Evolutionary conservation across 2,113 vertebrate species (phyloP), one percentile per base, ranked within the genome.

Genomic region (Lontra canadensis): DNA sequence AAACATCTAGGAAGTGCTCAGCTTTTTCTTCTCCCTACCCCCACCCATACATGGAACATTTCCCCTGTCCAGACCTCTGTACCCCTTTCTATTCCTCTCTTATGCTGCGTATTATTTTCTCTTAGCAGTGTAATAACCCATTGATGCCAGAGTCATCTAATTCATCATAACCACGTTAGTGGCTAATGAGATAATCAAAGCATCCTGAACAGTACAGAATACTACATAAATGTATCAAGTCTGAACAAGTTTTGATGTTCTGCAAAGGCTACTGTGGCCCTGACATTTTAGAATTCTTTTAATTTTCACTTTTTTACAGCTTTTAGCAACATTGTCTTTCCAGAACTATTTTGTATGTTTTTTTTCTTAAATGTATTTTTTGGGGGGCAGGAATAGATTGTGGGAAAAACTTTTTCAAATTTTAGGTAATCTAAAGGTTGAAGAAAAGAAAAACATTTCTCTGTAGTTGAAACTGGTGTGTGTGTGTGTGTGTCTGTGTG

Each of bases 171-270:
- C 34, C 57, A 71, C 80, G 49, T 90, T 90, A 69, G 44, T 5
- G 31, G 49, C 57, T 97, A 84, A 89, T 59, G 69, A 92, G 80
- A 76, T 85, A 63, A 67, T 85, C 57, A 81, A 84, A 84, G 57
- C 36, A 61, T 80, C 20, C 67, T 74, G 42, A 34, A 92, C 93
- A 80, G 29, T 36, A 90, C 76, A 52, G 83, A 96, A 83, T 57
- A 57, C 83, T 52, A 34, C 76, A 36, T 31, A 87, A 96, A 57
- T 74, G 44, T 81, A 47, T 34, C 78, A 25, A 83, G 57, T 94
- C 78, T 94, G 84, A 96, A 71, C n/a, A 94, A 92, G 55, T 59
- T 67, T 23, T 90, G 89, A 73, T 81, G 39, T 87, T 42, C 90
- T 76, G 4, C 69, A 42, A 55, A 87, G 65, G 10, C 78, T 57